These are phyloP conservation scores for Notarius lentiginosus DNA, from an alignment of 2,113 vertebrate species.

Conservation along the genomic window DNA sequence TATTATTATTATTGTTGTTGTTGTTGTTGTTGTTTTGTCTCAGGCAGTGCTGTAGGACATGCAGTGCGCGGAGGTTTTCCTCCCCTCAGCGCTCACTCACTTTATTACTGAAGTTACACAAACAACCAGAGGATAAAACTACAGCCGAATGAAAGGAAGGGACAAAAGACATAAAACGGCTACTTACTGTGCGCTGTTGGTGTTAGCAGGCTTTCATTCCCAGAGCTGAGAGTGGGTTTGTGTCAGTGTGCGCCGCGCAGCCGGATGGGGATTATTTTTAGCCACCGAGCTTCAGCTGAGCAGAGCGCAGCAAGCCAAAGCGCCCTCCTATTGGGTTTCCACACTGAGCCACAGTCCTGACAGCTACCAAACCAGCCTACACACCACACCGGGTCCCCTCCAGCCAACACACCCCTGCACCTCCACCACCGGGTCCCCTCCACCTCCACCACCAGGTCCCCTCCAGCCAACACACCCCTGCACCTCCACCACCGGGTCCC, in stretches of 20 bases:
- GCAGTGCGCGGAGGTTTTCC: too few species aligned
- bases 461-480: not conserved
- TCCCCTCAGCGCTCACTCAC: too few species aligned
- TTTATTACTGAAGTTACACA: too few species aligned
- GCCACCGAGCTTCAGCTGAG: constrained; percentile 82
- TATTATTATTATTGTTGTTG: too few species aligned
- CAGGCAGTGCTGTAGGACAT: too few species aligned
- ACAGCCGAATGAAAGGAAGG: not conserved
- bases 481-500: not conserved
- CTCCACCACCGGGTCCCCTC: not conserved
- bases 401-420: not conserved
- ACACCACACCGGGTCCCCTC: not conserved
- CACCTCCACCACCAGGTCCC: not conserved
- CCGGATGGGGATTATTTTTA: constrained; percentile 85
- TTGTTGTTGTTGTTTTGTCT: too few species aligned
- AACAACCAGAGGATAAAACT: not conserved
- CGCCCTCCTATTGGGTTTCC: constrained; percentile 85
- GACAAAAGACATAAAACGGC: not conserved
- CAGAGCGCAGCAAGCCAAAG: constrained; percentile 42
- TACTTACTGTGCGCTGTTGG: not conserved
- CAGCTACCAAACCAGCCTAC: not conserved
- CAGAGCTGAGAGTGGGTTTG: not conserved
- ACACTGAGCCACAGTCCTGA: constrained; percentile 56
- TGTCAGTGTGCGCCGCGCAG: too few species aligned
- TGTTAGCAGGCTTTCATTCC: constrained; percentile 12